These are phyloP conservation scores for Petrolisthes cinctipes DNA, from an alignment of 2,888 invertebrate species.

Conservation along the genomic window DNA sequence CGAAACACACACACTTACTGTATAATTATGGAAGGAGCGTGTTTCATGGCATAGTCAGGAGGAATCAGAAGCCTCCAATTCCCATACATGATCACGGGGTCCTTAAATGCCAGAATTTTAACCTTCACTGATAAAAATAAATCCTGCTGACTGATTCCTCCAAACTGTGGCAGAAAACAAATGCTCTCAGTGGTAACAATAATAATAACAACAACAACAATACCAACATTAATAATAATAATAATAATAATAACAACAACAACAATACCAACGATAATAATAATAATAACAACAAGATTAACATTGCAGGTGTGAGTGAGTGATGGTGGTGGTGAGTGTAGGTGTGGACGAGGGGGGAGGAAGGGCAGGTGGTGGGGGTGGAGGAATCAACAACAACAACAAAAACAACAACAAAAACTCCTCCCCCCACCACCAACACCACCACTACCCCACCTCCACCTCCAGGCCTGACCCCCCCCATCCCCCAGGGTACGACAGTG, in stretches of 20 bases:
- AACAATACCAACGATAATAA: not conserved
- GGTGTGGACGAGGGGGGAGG: slow-evolving; percentile 16
- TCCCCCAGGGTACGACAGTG: slow-evolving; percentile 39
- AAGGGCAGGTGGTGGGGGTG: not conserved
- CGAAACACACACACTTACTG: too few species aligned
- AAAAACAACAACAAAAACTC: not conserved
- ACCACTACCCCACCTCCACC: slow-evolving; percentile 6
- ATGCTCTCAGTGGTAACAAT: too few species aligned
- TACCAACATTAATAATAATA: not conserved
- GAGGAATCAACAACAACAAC: not conserved
- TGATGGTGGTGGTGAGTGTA: slow-evolving; percentile 37
- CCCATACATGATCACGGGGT: too few species aligned
- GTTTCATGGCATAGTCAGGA: too few species aligned
- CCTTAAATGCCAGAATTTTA: too few species aligned
- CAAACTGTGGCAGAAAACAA: too few species aligned
- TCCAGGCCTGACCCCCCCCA: not conserved
- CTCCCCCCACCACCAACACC: not conserved
- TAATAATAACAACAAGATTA: not conserved
- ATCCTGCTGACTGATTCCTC: too few species aligned
- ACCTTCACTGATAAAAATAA: too few species aligned
- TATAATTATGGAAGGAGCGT: too few species aligned
- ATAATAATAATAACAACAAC: not conserved
- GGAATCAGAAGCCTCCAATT: too few species aligned
- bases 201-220: not conserved
- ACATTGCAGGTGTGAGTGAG: not conserved